These are phyloP conservation scores for Morus bassanus DNA, from an alignment of 2,797 vertebrate genomes.

Conservation along the genomic window DNA sequence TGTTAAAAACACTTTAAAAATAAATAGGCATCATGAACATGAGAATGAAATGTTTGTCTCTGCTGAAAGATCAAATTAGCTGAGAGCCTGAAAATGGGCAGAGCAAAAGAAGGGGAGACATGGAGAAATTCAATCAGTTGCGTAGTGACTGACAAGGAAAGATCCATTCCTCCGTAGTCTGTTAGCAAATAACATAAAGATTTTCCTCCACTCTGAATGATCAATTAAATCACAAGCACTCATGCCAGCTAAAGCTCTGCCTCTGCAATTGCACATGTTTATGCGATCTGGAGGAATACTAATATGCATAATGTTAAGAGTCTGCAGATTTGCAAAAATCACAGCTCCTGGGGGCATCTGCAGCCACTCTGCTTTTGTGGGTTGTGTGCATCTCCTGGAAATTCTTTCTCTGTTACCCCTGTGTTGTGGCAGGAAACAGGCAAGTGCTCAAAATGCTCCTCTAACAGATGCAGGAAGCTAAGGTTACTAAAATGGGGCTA, in stretches of 20 bases:
- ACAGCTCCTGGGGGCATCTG: not conserved
- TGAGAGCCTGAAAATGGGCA: not conserved
- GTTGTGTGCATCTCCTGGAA: not conserved
- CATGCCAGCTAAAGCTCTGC: not conserved
- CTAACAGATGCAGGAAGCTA: not conserved
- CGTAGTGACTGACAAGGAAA: not conserved
- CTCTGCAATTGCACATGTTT: not conserved
- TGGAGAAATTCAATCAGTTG: not conserved
- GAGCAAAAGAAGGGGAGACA: not conserved
- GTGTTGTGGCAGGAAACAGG: not conserved
- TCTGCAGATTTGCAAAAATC: not conserved
- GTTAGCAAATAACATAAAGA: not conserved
- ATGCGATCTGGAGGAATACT: not conserved
- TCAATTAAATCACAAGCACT: not conserved
- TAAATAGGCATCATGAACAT: not conserved
- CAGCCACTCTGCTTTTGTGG: not conserved
- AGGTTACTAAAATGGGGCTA: not conserved
- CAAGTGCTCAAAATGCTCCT: not conserved
- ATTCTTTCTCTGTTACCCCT: not conserved
- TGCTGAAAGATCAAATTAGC: not conserved
- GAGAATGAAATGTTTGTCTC: constrained; percentile 4
- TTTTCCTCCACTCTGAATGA: not conserved
- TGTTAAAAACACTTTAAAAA: constrained; percentile 1
- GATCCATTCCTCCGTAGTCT: not conserved
- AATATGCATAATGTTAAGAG: not conserved